A percentile compares a stretch with the other conserved stretches of the same genome.
Conservation (phyloP, 2,888 invertebrate species). For the Pammene aurita region DNA sequence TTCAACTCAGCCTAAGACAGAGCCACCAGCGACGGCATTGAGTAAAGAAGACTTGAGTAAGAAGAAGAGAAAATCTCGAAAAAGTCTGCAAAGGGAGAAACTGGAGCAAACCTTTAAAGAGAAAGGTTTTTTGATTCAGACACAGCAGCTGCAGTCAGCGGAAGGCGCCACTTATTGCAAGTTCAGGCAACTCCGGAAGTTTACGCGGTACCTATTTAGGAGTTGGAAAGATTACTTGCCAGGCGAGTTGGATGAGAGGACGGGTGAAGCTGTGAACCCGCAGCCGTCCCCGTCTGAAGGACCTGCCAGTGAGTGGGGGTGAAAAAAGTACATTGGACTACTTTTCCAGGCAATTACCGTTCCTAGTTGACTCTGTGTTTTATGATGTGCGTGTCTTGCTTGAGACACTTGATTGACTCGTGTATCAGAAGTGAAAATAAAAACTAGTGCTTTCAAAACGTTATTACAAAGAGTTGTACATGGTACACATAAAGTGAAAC, state of each 20-base stretch:
- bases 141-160: constrained; percentile 95
- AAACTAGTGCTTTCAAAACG: background rate
- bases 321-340: constrained; percentile 45
- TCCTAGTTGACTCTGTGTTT: constrained; percentile 6
- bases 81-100: constrained; percentile 93
- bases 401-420: background rate
- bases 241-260: constrained; percentile 84
- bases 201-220: constrained; percentile 94
- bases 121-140: constrained; percentile 96
- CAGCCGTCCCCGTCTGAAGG: constrained; percentile 47
- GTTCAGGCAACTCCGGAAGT: constrained; percentile 94
- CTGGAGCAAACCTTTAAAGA: constrained; percentile 96
- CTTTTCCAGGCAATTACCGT: constrained; percentile 7
- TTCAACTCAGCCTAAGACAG: constrained; percentile 50
- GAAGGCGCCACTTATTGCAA: constrained; percentile 97
- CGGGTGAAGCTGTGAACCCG: constrained; percentile 43
- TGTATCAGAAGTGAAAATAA: background rate
- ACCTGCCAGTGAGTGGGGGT: constrained; percentile 62
- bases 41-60: constrained; percentile 75
- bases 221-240: constrained; percentile 97
- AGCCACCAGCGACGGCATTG: constrained; percentile 47
- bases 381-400: constrained; percentile 15
- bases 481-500: background rate
- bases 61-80: constrained; percentile 89
- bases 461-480: background rate